Percentiles rank a stretch among this genome's conserved stretches.
Conservation (phyloP, 2,888 invertebrate species). For the Nemotelus pantherinus region DNA sequence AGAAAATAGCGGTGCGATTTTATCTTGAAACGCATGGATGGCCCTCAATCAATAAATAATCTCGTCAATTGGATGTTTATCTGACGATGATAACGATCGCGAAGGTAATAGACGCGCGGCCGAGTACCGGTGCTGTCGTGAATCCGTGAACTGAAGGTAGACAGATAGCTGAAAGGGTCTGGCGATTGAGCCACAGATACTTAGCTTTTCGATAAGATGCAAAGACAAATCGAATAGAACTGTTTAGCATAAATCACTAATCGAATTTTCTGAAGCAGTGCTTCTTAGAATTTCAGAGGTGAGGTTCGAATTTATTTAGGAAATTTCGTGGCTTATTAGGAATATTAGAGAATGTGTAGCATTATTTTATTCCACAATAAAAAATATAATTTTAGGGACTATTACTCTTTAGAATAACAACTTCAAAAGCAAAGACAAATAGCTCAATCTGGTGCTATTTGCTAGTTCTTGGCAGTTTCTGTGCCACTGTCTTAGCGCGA, state of each 20-base stretch:
- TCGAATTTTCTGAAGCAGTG: slow-evolving; percentile 40
- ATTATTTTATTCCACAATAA: too few relatives aligned
- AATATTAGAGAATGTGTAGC: too few relatives aligned
- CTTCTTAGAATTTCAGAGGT: slow-evolving; percentile 15
- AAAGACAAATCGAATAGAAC: slow-evolving; percentile 43
- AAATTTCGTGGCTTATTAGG: too few relatives aligned
- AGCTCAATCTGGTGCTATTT: too few relatives aligned
- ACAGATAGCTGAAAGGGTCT: not conserved
- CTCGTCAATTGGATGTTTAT: slow-evolving; percentile 41
- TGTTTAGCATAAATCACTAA: slow-evolving; percentile 48
- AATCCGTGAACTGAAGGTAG: not conserved
- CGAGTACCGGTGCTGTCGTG: not conserved
- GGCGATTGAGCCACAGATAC: not conserved
- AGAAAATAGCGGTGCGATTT: slow-evolving; percentile 23
- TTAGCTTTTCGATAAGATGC: slow-evolving; percentile 27
- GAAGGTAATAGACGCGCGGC: not conserved
- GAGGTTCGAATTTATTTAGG: too few relatives aligned
- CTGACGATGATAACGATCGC: slow-evolving; percentile 21
- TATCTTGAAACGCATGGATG: slow-evolving; percentile 27
- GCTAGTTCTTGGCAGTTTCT: too few relatives aligned
- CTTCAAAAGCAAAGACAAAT: too few relatives aligned
- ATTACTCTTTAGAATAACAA: too few relatives aligned
- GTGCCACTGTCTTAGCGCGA: too few relatives aligned
- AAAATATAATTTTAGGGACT: too few relatives aligned
- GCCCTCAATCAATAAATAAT: slow-evolving; percentile 38